phyloP scores from a whole-genome alignment of 2,113 vertebrate genomes.

The Pterocles gutturalis region DNA sequence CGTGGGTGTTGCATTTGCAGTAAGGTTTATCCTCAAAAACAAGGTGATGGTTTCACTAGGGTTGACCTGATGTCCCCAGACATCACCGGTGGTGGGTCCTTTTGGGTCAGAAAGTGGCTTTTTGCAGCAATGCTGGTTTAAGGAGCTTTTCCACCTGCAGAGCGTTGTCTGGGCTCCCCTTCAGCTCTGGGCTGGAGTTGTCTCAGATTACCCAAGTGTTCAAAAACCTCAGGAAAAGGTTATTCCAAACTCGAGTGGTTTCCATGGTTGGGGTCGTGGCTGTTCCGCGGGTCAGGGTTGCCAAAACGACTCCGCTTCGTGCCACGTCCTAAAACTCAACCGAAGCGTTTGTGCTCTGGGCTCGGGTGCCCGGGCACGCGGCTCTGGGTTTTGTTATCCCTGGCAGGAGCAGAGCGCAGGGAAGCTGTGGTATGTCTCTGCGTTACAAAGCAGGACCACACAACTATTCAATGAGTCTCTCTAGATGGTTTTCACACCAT shows the following conservation, averaged over 20 bases:
- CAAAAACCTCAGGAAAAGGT: rapidly evolving
- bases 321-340: rapidly evolving
- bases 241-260: neutral
- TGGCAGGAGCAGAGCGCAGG: neutral
- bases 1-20: rapidly evolving
- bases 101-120: neutral
- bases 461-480: constrained; percentile 26
- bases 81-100: neutral
- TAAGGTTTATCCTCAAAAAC: neutral
- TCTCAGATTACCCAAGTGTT: neutral
- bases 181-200: neutral
- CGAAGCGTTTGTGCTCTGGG: neutral
- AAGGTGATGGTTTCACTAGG: neutral
- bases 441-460: neutral
- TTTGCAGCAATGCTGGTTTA: neutral
- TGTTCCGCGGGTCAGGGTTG: neutral
- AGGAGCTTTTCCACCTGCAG: neutral
- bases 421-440: neutral
- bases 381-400: neutral
- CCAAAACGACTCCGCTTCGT: rapidly evolving
- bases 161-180: rapidly evolving
- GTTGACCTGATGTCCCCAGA: neutral
- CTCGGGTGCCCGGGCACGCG: rapidly evolving
- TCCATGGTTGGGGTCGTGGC: neutral
- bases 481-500: neutral